These are phyloP conservation scores for Macrotrachela quadricornifera DNA, from an alignment of 1,140 invertebrate species.

Conservation along the genomic window DNA sequence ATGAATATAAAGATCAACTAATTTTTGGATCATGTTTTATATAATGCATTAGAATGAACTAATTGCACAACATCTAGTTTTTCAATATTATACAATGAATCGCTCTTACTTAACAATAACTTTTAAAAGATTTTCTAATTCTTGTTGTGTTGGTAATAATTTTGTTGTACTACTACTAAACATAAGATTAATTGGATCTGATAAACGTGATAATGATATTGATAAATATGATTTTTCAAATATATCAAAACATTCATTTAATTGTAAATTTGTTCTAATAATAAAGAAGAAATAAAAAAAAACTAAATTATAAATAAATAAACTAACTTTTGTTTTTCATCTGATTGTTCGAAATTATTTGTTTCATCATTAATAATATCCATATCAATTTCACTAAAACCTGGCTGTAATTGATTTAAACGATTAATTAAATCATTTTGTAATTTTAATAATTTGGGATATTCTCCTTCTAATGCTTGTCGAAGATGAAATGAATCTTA, in stretches of 20 bases:
- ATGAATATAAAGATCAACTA: too few species aligned
- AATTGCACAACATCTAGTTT: too few species aligned
- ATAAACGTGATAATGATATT: conserved; percentile 52
- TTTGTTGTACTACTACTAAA: conserved; percentile 35
- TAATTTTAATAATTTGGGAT: conserved; percentile 53
- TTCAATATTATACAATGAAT: too few species aligned
- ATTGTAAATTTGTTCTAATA: conserved; percentile 7
- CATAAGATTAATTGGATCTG: conserved; percentile 63
- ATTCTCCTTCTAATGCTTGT: conserved; percentile 65
- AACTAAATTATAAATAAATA: not conserved
- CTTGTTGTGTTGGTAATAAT: conserved; percentile 37
- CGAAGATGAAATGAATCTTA: conserved; percentile 43
- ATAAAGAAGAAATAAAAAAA: conserved; percentile 8
- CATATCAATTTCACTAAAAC: too few species aligned
- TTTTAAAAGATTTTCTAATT: conserved; percentile 45
- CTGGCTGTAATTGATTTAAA: conserved; percentile 29
- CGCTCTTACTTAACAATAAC: conserved; percentile 41
- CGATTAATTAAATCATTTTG: conserved; percentile 43
- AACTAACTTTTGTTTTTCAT: too few species aligned
- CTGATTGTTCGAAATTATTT: too few species aligned
- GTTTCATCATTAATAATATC: too few species aligned
- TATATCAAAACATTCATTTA: conserved; percentile 34
- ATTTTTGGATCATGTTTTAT: too few species aligned
- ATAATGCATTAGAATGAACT: too few species aligned
- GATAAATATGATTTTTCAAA: conserved; percentile 72